Evolutionary conservation across 2,113 vertebrate genomes (phyloP), one percentile per base, ranked within the genome.

Genomic region (Daboia siamensis): DNA sequence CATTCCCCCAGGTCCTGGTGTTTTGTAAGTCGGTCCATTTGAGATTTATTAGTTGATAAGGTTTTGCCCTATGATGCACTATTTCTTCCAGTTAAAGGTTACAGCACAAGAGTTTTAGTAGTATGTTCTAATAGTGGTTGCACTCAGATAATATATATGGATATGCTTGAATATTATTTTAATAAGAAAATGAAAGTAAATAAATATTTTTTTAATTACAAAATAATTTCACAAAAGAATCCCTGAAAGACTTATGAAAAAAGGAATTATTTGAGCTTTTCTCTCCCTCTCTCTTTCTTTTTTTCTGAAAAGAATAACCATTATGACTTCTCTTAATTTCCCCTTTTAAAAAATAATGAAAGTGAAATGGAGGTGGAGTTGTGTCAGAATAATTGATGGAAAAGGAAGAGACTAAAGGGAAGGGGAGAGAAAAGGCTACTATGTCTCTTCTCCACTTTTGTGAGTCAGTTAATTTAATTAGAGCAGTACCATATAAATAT

Each of bases 381-480:
- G 48, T 88, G 33, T 74, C 61, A 69, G 8, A 88, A 55, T 88
- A 92, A 55, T 88, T 55, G n/a, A 54, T 92, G 21, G 55, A 74
- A 92, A 86, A 88, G 48, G 7, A 55, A 92, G 44, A 69, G 86
- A n/a, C 10, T 17, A 21, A 52, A 69, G 29, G 20, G 46, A 56
- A 51, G 46, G n/a, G n/a, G 86, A 24, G 7, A 8, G 46, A 57
- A 92, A 20, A 23, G 46, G 57, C 23, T 24, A n/a, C 29, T 87
- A 26, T 26, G 86, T 87, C 13, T 91, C 46, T 69, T 59, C 84
- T 87, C 46, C 86, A 87, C 46, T 29, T 87, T 86, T 87, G 57
- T 87, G 80, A n/a, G 23, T 48, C n/a, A 26, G n/a, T 59, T 91
- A 44, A 91, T 91, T 91, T 87, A 91, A 91, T 91, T 91, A 91